These are phyloP conservation scores for Diadophis punctatus DNA, from an alignment of 2,113 vertebrate genomes.

Conservation along the genomic window DNA sequence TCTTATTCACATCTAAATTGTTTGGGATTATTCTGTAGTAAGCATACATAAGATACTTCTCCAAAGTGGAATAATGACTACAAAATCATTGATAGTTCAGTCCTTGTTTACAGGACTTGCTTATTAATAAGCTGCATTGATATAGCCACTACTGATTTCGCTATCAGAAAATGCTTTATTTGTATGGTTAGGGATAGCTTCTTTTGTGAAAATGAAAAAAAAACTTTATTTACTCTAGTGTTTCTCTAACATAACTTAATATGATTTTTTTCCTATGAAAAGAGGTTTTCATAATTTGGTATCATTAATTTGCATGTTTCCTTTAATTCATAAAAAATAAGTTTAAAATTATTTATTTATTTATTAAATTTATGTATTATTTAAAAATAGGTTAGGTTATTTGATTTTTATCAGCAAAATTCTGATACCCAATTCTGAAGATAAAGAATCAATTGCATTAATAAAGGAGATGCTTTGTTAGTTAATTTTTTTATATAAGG, in stretches of 20 bases:
- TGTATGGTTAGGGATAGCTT: not conserved
- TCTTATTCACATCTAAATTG: not conserved
- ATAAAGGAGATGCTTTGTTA: not conserved
- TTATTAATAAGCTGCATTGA: not conserved
- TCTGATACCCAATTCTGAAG: not conserved
- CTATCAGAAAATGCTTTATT: not conserved
- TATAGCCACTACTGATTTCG: not conserved
- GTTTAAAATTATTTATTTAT: too few relatives aligned
- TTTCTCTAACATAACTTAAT: not conserved
- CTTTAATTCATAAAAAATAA: not conserved
- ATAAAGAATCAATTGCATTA: not conserved
- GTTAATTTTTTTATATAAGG: not conserved
- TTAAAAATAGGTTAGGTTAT: not conserved
- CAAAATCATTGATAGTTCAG: not conserved
- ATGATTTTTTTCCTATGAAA: not conserved
- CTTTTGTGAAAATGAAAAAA: not conserved
- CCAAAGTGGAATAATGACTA: not conserved
- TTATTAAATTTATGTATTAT: too few relatives aligned
- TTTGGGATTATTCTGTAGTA: not conserved
- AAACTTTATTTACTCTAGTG: not conserved
- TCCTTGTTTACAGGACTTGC: not conserved
- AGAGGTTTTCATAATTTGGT: not conserved
- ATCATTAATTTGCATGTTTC: not conserved
- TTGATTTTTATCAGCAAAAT: not conserved
- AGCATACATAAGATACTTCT: not conserved